Evolutionary conservation across 92 coral and sea anemone species (phyloP).

Genomic region (Plumapathes pennacea): DNA sequence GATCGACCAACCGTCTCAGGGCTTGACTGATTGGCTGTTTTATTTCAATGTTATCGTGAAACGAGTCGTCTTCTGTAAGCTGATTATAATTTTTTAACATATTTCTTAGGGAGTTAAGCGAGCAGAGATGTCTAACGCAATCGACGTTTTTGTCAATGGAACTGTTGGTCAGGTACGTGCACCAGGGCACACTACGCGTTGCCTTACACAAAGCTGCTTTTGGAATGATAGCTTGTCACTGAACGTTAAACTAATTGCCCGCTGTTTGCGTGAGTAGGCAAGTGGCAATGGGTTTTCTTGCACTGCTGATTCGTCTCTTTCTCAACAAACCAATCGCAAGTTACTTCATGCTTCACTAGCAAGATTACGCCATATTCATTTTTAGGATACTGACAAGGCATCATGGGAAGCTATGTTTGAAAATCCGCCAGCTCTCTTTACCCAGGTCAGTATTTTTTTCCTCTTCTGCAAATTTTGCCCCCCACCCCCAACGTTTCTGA

Average conservation of each 20-base stretch:
- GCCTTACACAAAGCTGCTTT: no score
- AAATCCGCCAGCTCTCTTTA: constrained; percentile 82
- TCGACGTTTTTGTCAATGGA: constrained; percentile 93
- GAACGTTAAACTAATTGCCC: neutral
- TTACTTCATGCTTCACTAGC: no score
- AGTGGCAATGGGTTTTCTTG: neutral
- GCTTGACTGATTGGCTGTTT: neutral
- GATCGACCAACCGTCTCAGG: neutral
- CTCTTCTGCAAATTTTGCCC: no score
- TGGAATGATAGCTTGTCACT: neutral
- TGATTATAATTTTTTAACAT: neutral
- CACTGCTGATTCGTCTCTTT: no score
- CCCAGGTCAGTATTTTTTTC: constrained; percentile 71
- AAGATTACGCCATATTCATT: neutral
- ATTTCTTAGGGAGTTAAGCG: constrained; percentile 81
- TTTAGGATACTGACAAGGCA: constrained; percentile 78
- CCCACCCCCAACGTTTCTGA: no score
- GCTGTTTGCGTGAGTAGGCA: neutral
- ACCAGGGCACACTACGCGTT: no score
- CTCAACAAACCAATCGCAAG: no score
- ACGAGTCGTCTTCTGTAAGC: no score
- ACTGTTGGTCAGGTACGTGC: constrained; percentile 98
- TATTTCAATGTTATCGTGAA: neutral
- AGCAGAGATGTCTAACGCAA: constrained; percentile 94
- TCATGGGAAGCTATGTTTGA: constrained; percentile 88